A percentile compares a stretch with the other conserved stretches of the same genome.
Conservation (phyloP, 2,797 vertebrate species). For the Pipistrellus kuhlii region DNA sequence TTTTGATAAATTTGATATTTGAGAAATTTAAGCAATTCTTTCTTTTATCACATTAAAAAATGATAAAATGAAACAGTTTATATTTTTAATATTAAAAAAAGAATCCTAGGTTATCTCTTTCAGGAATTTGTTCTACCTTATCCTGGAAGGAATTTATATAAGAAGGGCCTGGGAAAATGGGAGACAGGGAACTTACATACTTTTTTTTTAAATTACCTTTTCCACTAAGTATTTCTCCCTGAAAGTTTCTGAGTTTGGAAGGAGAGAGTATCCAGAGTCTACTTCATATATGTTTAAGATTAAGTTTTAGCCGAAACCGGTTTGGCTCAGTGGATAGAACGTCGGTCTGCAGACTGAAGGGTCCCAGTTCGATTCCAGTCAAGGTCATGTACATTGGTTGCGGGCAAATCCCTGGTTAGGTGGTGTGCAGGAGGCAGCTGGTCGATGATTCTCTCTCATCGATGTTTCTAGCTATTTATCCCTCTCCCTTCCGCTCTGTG, state of each 20-base stretch:
- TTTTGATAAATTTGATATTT: background rate
- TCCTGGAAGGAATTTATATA: background rate
- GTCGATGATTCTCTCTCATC: no score
- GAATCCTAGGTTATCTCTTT: background rate
- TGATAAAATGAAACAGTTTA: constrained; percentile 16
- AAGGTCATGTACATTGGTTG: no score
- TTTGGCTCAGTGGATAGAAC: no score
- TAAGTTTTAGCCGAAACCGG: background rate
- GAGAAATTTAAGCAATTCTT: background rate
- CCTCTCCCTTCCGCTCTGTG: no score
- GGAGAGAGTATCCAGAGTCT: background rate
- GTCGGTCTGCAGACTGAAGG: no score
- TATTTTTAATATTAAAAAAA: constrained; percentile 29
- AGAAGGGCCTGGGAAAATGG: background rate
- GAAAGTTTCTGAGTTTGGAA: background rate
- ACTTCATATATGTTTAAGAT: background rate
- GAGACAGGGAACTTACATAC: background rate
- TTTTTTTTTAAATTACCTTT: background rate
- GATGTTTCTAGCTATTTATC: no score
- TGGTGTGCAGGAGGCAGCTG: no score
- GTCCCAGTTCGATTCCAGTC: no score
- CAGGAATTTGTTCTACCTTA: background rate
- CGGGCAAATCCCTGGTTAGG: no score
- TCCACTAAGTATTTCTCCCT: background rate
- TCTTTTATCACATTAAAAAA: background rate